phyloP scores from a whole-genome alignment of 92 coral and sea anemone genomes.

The Paramuricea clavata region DNA sequence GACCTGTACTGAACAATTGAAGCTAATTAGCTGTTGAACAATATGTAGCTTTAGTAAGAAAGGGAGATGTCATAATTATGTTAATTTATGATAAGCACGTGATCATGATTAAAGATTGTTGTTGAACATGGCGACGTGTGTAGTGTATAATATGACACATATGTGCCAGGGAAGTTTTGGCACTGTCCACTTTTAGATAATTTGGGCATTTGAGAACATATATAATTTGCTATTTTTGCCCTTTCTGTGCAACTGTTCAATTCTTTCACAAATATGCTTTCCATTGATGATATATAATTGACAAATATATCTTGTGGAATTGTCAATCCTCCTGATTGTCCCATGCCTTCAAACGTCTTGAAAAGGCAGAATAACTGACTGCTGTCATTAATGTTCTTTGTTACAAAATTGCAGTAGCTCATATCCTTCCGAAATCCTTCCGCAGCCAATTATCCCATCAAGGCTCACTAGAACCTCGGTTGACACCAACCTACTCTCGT shows the following conservation, averaged over 20 bases:
- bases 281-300: neutral
- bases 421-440: too few relatives aligned
- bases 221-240: neutral
- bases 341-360: neutral
- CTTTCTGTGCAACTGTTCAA: neutral
- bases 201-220: neutral
- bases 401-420: neutral
- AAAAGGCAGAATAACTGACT: neutral
- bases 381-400: neutral
- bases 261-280: neutral
- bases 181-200: neutral
- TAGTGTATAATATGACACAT: too few relatives aligned
- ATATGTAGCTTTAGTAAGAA: too few relatives aligned
- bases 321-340: neutral
- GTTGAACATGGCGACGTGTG: too few relatives aligned
- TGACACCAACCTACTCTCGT: too few relatives aligned
- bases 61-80: too few relatives aligned
- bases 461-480: too few relatives aligned
- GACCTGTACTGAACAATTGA: too few relatives aligned
- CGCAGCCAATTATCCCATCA: too few relatives aligned
- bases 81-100: too few relatives aligned
- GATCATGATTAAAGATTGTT: too few relatives aligned
- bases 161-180: neutral
- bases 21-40: too few relatives aligned
- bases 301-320: neutral